phyloP scores from a whole-genome alignment of 2,888 invertebrate species.

The Lasioglossum pauxillum region DNA sequence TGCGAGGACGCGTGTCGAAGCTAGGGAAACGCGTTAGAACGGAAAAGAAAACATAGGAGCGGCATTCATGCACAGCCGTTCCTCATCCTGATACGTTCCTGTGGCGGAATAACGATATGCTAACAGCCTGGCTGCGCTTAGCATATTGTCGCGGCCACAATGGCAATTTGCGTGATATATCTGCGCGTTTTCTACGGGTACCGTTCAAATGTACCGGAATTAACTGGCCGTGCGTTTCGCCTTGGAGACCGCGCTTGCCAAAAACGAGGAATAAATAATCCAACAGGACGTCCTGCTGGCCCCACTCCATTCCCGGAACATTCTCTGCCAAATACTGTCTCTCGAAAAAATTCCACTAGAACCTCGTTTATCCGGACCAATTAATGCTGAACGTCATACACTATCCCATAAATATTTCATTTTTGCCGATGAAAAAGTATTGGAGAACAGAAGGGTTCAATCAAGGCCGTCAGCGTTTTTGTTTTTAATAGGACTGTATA shows the following conservation, averaged over 20 bases:
- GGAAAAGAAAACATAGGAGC: slow-evolving; percentile 36
- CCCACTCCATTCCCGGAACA: neutral
- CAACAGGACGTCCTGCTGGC: neutral
- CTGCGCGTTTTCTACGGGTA: slow-evolving; percentile 72
- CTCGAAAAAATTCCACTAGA: neutral
- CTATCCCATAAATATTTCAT: neutral
- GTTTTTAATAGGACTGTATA: too few species aligned
- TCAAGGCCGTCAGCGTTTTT: too few species aligned
- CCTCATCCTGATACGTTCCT: slow-evolving; percentile 43
- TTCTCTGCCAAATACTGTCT: neutral
- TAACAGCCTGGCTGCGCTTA: slow-evolving; percentile 77
- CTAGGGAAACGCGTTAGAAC: slow-evolving; percentile 37
- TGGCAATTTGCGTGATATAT: slow-evolving; percentile 84
- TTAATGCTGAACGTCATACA: neutral
- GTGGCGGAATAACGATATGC: slow-evolving; percentile 79
- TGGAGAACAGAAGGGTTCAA: too few species aligned
- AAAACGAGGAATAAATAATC: slow-evolving; percentile 37
- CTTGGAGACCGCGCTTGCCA: slow-evolving; percentile 28
- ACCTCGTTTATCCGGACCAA: neutral
- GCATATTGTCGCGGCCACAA: slow-evolving; percentile 84
- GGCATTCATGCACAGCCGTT: slow-evolving; percentile 22
- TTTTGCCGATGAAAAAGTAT: neutral
- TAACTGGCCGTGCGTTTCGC: slow-evolving; percentile 71
- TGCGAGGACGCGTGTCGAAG: slow-evolving; percentile 25
- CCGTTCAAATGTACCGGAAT: slow-evolving; percentile 84